Evolutionary conservation across 1,140 invertebrate genomes (phyloP).

Genomic region (Aphelenchoides avenae): DNA sequence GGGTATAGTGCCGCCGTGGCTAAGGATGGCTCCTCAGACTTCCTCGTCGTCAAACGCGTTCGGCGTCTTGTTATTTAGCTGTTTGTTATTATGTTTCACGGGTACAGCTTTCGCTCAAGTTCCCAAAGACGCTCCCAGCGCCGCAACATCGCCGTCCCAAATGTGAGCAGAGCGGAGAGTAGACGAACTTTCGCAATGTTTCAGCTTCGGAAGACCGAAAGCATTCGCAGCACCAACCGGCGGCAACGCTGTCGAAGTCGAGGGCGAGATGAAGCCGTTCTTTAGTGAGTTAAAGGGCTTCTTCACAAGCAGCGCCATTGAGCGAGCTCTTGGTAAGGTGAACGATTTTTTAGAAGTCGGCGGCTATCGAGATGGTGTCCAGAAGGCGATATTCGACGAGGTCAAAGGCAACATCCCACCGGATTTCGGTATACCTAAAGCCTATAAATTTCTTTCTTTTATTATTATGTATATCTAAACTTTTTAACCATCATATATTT

Average conservation of each 20-base stretch:
- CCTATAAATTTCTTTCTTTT: constrained; percentile 13
- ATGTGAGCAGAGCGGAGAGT: too few relatives aligned
- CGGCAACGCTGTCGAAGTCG: constrained; percentile 24
- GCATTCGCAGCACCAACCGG: constrained; percentile 33
- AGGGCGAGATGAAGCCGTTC: constrained; percentile 32
- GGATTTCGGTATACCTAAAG: constrained; percentile 21
- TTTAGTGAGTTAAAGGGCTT: constrained; percentile 22
- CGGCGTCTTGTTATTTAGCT: too few relatives aligned
- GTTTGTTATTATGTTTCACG: too few relatives aligned
- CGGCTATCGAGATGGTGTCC: constrained; percentile 47
- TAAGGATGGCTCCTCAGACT: too few relatives aligned
- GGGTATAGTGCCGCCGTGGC: too few relatives aligned
- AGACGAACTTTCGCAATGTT: too few relatives aligned
- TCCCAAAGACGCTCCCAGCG: too few relatives aligned
- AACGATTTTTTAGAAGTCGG: constrained; percentile 20
- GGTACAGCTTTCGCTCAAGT: too few relatives aligned
- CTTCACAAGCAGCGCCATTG: background rate
- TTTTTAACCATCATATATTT: too few relatives aligned
- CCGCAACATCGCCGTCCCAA: too few relatives aligned
- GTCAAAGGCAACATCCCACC: constrained; percentile 19
- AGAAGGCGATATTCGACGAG: constrained; percentile 54
- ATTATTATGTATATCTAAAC: background rate
- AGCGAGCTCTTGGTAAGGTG: background rate
- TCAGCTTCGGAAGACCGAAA: too few relatives aligned
- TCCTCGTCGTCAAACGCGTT: too few relatives aligned